A percentile compares a stretch with the other conserved stretches of the same genome.
phyloP scores from a whole-genome alignment of 2,797 vertebrate genomes.

The Danio choprae region DNA sequence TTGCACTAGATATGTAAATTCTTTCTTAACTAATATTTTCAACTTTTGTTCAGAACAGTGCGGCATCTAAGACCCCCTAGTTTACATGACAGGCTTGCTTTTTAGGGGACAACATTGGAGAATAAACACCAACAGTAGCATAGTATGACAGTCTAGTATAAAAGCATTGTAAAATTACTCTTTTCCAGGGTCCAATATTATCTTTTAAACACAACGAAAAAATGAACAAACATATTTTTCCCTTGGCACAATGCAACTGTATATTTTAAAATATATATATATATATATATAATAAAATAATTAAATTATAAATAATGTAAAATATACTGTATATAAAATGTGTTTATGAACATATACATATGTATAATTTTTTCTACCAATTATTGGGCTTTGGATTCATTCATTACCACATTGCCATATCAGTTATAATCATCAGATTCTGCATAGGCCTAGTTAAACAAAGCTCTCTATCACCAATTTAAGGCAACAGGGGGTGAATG shows the following conservation, averaged over 20 bases:
- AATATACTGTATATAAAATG: background rate
- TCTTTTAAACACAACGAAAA: background rate
- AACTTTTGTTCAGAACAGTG: background rate
- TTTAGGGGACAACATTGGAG: background rate
- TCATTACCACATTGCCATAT: constrained; percentile 42
- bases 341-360: too few species aligned
- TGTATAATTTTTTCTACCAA: background rate
- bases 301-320: background rate
- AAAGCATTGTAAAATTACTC: background rate
- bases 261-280: background rate
- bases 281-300: too few species aligned
- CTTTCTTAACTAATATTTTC: constrained; percentile 11
- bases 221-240: background rate
- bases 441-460: background rate
- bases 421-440: constrained; percentile 21
- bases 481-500: constrained; percentile 34
- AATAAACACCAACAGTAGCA: background rate
- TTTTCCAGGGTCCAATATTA: background rate
- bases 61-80: background rate
- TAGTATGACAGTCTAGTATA: background rate
- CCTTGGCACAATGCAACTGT: background rate
- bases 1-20: constrained; percentile 41
- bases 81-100: constrained; percentile 13
- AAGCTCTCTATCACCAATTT: constrained; percentile 29
- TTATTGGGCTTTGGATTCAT: background rate